A percentile compares a stretch with the other conserved stretches of the same genome.
These are phyloP conservation scores for Lapara coniferarum DNA, from an alignment of 2,888 invertebrate genomes.

Conservation along the genomic window DNA sequence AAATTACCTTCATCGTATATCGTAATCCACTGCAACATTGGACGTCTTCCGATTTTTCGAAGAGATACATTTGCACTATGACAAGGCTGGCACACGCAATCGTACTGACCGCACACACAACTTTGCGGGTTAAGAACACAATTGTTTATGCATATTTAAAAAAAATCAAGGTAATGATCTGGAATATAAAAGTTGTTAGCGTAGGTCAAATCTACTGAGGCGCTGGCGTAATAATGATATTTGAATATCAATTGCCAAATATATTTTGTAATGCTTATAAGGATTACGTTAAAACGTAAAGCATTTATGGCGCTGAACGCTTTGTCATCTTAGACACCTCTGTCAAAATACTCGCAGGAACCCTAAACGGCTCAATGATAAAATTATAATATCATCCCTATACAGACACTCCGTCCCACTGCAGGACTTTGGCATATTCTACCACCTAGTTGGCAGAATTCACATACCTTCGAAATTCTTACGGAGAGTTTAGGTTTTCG, in stretches of 20 bases:
- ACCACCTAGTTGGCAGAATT: too few relatives aligned
- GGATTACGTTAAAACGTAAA: background rate
- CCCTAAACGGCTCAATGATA: too few relatives aligned
- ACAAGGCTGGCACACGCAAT: background rate
- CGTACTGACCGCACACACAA: background rate
- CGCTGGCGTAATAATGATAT: background rate
- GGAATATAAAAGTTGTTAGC: background rate
- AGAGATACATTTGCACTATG: background rate
- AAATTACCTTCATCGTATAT: background rate
- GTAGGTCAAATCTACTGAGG: constrained; percentile 1
- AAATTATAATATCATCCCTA: too few relatives aligned
- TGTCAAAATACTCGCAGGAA: too few relatives aligned
- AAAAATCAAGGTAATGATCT: background rate
- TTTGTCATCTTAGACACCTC: too few relatives aligned
- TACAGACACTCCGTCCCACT: too few relatives aligned
- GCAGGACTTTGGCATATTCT: too few relatives aligned
- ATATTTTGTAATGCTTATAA: background rate
- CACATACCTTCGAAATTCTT: too few relatives aligned
- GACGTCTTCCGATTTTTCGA: background rate
- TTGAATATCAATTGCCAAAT: background rate
- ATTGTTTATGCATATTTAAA: background rate
- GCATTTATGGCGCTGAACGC: too few relatives aligned
- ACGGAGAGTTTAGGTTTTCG: too few relatives aligned
- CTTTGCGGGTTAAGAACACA: background rate
- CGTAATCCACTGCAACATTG: background rate